These are phyloP conservation scores for Gari tellinella DNA, from an alignment of 2,888 invertebrate genomes.

Conservation along the genomic window DNA sequence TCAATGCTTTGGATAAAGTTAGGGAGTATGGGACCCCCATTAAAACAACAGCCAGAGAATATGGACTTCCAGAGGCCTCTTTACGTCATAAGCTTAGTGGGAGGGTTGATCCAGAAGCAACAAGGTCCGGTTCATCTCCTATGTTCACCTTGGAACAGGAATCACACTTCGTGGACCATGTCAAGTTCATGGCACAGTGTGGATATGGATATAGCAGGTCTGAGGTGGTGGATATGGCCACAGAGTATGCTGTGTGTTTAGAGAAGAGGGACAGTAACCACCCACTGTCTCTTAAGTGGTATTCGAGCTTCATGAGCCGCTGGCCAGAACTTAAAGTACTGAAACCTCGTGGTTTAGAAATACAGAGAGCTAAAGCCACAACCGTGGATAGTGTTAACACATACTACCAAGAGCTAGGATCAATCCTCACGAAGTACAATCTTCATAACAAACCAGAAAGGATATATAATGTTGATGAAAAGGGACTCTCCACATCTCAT, in stretches of 20 bases:
- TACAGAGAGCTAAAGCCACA: not conserved
- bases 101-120: constrained; percentile 22
- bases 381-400: not conserved
- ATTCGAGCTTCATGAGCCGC: not conserved
- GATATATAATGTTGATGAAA: constrained; percentile 58
- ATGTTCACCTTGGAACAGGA: constrained; percentile 14
- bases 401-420: too few species aligned
- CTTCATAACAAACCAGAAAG: constrained; percentile 44
- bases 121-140: constrained; percentile 6
- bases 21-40: constrained; percentile 15
- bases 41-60: constrained; percentile 15
- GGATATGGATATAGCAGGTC: constrained; percentile 6
- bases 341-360: not conserved
- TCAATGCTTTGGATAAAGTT: constrained; percentile 5
- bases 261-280: not conserved
- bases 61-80: constrained; percentile 20
- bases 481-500: constrained; percentile 31
- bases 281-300: not conserved
- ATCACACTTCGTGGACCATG: constrained; percentile 4
- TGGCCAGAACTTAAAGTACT: not conserved
- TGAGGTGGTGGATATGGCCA: too few species aligned
- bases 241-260: too few species aligned
- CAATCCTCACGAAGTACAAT: constrained; percentile 15
- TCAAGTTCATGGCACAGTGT: not conserved
- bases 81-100: constrained; percentile 28